These are phyloP conservation scores for Pituophis catenifer DNA, from an alignment of 2,113 vertebrate genomes.

Conservation along the genomic window DNA sequence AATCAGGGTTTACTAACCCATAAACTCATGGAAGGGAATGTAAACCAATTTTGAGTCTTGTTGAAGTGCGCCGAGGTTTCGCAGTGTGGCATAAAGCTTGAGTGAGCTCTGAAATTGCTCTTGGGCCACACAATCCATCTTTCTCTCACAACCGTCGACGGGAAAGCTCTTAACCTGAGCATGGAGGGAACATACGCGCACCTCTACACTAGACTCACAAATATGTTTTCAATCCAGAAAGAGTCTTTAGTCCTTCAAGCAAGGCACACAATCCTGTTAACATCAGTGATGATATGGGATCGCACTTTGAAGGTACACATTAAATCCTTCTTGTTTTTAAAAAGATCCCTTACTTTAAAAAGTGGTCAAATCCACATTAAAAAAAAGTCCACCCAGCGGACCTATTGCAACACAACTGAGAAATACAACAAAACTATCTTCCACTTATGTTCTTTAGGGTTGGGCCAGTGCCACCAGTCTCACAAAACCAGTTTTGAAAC, in stretches of 20 bases:
- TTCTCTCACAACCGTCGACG: constrained; percentile 27
- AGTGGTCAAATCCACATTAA: not conserved
- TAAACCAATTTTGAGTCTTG: constrained; percentile 65
- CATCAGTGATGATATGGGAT: not conserved
- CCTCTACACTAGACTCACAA: rapidly evolving
- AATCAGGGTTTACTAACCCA: constrained; percentile 57
- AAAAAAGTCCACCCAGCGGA: not conserved
- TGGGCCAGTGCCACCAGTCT: not conserved
- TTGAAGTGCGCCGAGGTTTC: constrained; percentile 57
- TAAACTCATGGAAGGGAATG: constrained; percentile 57
- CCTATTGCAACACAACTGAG: not conserved
- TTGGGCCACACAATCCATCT: constrained; percentile 49
- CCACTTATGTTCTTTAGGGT: not conserved
- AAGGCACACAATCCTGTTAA: not conserved
- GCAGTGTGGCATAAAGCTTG: constrained; percentile 59
- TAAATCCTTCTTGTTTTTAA: not conserved
- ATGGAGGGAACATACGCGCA: not conserved
- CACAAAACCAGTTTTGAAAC: not conserved
- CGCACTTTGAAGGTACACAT: not conserved
- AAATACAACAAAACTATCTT: not conserved
- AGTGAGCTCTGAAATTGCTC: constrained; percentile 65
- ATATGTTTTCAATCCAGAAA: not conserved
- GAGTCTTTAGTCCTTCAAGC: not conserved
- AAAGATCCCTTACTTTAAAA: not conserved
- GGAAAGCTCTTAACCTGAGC: constrained; percentile 48